Evolutionary conservation across 1,140 invertebrate genomes (phyloP), one percentile per base, ranked within the genome.

Genomic region (Bactericera cockerelli): DNA sequence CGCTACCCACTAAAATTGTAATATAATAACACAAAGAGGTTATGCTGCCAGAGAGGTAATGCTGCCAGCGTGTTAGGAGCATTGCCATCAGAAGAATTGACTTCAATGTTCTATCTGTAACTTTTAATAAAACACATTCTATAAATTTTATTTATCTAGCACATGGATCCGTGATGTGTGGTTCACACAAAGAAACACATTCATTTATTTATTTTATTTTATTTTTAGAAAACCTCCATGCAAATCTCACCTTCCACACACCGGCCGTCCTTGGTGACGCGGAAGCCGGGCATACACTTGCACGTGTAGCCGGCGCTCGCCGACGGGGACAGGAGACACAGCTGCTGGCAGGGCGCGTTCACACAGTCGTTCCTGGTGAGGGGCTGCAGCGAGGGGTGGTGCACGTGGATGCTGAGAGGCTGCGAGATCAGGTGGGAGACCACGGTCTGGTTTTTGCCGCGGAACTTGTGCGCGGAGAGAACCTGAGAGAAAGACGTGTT

Each of bases 381-480:
- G 0, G 92, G 93, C 69, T 98, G 93, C n/a, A 96, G 71, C 0
- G 89, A 84, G 1, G 89, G 87, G 73, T 98, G 93, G 67, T 93
- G 87, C 0, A 95, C 91, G 67, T 94, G 91, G 55, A 97, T 92
- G 2, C 89, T 93, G 1, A 97, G 74, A 0, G 93, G 93, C 72
- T 96, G 92, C 2, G 89, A 92, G 55, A 96, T 93, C 28, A 94
- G 72, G 72, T 96, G 93, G 0, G 91, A 93, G 1, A 95, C 89
- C 1, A 97, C 90, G 0, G 87, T 88, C 68, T 94, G 89, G 72
- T 96, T 93, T 13, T 79, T 76, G 2, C 92, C 93, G 62, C 81
- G 81, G 70, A 89, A 97, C 70, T 97, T 97, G 69, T 94, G 84
- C 0, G 89, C 89, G 0, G 88, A 90, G 0, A 92, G 67, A 2